Conservation (phyloP, 2,888 invertebrate species). For the Lysandra bellargus region DNA sequence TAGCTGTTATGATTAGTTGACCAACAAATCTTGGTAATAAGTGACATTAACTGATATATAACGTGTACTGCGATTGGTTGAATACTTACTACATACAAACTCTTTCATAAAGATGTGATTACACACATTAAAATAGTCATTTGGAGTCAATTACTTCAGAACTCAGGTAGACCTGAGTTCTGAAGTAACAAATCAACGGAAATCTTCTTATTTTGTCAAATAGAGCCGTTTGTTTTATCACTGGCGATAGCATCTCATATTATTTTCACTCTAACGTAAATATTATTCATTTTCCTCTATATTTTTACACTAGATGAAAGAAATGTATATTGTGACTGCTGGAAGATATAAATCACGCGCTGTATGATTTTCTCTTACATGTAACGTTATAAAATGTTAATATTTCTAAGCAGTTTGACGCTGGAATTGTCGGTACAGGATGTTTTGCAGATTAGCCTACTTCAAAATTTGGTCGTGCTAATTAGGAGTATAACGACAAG, state of each 20-base stretch:
- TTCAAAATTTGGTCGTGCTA: no score
- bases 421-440: background rate
- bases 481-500: no score
- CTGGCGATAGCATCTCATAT: background rate
- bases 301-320: constrained; percentile 2
- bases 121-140: no score
- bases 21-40: no score
- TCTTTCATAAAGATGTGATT: no score
- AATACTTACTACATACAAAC: no score
- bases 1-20: no score
- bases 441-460: background rate
- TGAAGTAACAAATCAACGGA: background rate
- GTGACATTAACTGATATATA: no score
- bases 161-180: no score
- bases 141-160: no score
- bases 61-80: no score
- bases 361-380: background rate
- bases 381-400: background rate
- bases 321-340: background rate
- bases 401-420: background rate
- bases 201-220: background rate
- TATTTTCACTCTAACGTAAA: background rate
- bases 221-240: background rate
- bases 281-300: background rate
- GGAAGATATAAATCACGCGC: background rate